These are phyloP conservation scores for Paradisaea rubra DNA, from an alignment of 2,113 vertebrate species.

Conservation along the genomic window DNA sequence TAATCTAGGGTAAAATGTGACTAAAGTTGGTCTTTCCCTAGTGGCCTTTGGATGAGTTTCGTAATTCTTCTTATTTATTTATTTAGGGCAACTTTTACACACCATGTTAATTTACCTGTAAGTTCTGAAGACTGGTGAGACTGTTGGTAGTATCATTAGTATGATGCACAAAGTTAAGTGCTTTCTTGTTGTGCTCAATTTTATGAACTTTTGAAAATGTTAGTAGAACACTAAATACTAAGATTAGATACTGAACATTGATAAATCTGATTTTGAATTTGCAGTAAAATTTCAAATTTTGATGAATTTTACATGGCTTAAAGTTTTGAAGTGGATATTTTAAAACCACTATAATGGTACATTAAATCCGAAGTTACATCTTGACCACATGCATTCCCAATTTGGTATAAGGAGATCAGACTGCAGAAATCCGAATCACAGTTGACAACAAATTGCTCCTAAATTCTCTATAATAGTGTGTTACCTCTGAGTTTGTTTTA, in stretches of 20 bases:
- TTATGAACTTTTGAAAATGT: not conserved
- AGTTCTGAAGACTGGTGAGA: not conserved
- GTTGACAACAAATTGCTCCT: not conserved
- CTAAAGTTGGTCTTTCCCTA: not conserved
- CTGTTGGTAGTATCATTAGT: not conserved
- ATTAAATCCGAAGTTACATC: not conserved
- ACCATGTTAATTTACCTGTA: not conserved
- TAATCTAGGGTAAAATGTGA: not conserved
- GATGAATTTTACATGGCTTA: not conserved
- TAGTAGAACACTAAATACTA: not conserved
- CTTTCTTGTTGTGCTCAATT: not conserved
- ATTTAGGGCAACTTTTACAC: not conserved
- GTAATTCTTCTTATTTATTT: not conserved
- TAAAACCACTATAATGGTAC: not conserved
- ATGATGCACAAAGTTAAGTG: not conserved
- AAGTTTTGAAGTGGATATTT: not conserved
- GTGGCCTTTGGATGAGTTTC: not conserved
- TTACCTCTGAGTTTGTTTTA: not conserved
- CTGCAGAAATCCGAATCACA: not conserved
- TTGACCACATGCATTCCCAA: not conserved
- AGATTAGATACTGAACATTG: not conserved
- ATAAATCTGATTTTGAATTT: not conserved
- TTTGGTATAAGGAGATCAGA: not conserved
- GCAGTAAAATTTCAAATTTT: not conserved
- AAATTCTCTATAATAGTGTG: not conserved